phyloP scores from a whole-genome alignment of 2,113 vertebrate genomes.

The Lepus americanus region DNA sequence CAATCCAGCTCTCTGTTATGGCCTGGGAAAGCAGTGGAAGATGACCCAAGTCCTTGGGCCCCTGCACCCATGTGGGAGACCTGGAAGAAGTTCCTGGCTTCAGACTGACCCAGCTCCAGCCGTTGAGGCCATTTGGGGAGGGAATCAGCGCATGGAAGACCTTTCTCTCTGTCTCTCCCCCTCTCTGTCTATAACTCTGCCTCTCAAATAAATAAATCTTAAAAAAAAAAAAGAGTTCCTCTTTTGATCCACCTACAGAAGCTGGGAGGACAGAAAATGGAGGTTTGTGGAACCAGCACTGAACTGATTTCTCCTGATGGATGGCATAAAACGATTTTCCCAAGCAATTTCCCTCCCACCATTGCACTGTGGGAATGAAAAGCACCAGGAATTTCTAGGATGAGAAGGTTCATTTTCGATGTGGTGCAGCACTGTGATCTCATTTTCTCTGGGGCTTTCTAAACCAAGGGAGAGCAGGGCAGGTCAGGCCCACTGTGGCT shows the following conservation, averaged over 20 bases:
- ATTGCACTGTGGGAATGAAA: conserved; percentile 47
- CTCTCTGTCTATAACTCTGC: too few relatives aligned
- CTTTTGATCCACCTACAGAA: not conserved
- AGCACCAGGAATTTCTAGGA: not conserved
- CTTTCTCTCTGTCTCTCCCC: too few relatives aligned
- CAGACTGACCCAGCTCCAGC: too few relatives aligned
- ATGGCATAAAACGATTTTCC: not conserved
- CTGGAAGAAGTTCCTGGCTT: too few relatives aligned
- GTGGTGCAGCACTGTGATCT: not conserved
- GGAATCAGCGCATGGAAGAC: too few relatives aligned
- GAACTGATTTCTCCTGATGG: conserved; percentile 36
- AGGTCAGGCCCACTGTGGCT: not conserved
- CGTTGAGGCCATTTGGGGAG: too few relatives aligned
- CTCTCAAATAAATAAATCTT: too few relatives aligned
- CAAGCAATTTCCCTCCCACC: not conserved
- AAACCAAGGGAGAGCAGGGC: not conserved
- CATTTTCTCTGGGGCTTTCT: conserved; percentile 4
- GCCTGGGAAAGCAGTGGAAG: too few relatives aligned
- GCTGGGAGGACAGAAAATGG: not conserved
- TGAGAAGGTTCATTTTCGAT: conserved; percentile 8
- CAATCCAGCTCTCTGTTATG: too few relatives aligned
- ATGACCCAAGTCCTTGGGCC: too few relatives aligned
- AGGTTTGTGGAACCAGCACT: conserved; percentile 12
- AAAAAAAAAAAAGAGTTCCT: not conserved
- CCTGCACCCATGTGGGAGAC: too few relatives aligned